phyloP scores from a whole-genome alignment of 1,140 invertebrate species.

The Lutraria rhynchaena region DNA sequence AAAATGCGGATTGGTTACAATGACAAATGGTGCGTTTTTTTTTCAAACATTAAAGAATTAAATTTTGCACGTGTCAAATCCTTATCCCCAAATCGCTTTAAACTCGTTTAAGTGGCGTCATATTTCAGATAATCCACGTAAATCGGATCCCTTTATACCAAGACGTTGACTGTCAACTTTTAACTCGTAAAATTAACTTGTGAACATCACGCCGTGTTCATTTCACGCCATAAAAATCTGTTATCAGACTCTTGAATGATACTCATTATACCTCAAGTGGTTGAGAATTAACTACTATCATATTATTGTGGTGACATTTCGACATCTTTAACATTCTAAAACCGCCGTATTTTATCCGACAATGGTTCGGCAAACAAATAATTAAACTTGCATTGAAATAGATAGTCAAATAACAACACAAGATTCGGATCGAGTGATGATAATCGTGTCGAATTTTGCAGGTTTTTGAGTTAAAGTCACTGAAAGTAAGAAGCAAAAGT shows the following conservation, averaged over 20 bases:
- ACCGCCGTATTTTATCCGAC: slow-evolving; percentile 43
- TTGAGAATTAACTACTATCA: slow-evolving; percentile 32
- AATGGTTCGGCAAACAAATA: slow-evolving; percentile 53
- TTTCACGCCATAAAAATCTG: slow-evolving; percentile 53
- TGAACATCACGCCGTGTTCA: slow-evolving; percentile 41
- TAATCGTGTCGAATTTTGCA: slow-evolving; percentile 29
- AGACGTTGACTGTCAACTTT: slow-evolving; percentile 36
- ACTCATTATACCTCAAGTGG: slow-evolving; percentile 46
- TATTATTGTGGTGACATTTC: slow-evolving; percentile 29
- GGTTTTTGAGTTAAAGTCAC: slow-evolving; percentile 23
- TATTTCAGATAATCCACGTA: slow-evolving; percentile 37
- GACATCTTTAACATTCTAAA: slow-evolving; percentile 46
- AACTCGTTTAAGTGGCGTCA: slow-evolving; percentile 18
- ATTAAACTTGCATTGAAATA: slow-evolving; percentile 54
- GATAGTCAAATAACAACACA: slow-evolving; percentile 29
- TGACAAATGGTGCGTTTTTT: background rate
- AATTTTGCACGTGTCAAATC: slow-evolving; percentile 8
- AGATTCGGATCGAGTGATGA: slow-evolving; percentile 33
- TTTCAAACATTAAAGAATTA: background rate
- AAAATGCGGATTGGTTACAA: background rate
- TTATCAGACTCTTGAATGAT: background rate
- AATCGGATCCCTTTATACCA: background rate
- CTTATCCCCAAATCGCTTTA: background rate
- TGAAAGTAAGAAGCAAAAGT: slow-evolving; percentile 13
- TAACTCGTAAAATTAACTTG: slow-evolving; percentile 55